Evolutionary conservation across 2,888 invertebrate genomes (phyloP).

Genomic region (Drosophila ustulata): DNA sequence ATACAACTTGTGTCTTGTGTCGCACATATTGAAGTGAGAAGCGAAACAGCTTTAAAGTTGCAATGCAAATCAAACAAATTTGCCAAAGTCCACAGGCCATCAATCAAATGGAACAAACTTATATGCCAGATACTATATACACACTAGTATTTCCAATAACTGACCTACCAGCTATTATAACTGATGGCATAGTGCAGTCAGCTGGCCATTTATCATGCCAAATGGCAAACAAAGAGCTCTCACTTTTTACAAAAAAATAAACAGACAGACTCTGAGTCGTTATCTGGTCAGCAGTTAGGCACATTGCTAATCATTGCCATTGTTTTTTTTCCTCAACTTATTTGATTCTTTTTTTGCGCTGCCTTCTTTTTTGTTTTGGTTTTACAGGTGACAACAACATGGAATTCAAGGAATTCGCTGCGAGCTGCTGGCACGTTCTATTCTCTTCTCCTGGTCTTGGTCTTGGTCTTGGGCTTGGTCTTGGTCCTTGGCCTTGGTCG

Average conservation of each 20-base stretch:
- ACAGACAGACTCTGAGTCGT: constrained; percentile 21
- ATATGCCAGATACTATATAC: constrained; percentile 30
- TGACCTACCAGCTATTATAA: constrained; percentile 55
- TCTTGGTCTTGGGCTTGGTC: constrained; percentile 30
- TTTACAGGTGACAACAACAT: constrained; percentile 35
- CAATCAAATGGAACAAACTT: constrained; percentile 65
- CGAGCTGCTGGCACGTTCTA: constrained; percentile 48
- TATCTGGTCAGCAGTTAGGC: constrained; percentile 55
- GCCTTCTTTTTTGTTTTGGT: constrained; percentile 25
- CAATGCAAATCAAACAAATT: constrained; percentile 67
- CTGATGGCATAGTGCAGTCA: constrained; percentile 36
- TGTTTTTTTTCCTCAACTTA: constrained; percentile 22
- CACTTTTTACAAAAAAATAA: constrained; percentile 11
- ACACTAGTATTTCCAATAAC: constrained; percentile 62
- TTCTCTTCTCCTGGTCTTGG: constrained; percentile 26
- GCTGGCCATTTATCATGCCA: constrained; percentile 67
- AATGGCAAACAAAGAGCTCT: constrained; percentile 67
- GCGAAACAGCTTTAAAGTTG: constrained; percentile 56
- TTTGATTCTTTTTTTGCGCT: constrained; percentile 25
- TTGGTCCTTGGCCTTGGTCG: constrained; percentile 37
- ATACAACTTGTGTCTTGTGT: constrained; percentile 13
- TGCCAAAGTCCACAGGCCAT: constrained; percentile 58
- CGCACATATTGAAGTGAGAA: constrained; percentile 33
- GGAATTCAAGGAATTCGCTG: constrained; percentile 24
- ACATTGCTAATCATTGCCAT: constrained; percentile 66